phyloP scores from a whole-genome alignment of 2,797 vertebrate species.

The Myiotriccus ornatus region DNA sequence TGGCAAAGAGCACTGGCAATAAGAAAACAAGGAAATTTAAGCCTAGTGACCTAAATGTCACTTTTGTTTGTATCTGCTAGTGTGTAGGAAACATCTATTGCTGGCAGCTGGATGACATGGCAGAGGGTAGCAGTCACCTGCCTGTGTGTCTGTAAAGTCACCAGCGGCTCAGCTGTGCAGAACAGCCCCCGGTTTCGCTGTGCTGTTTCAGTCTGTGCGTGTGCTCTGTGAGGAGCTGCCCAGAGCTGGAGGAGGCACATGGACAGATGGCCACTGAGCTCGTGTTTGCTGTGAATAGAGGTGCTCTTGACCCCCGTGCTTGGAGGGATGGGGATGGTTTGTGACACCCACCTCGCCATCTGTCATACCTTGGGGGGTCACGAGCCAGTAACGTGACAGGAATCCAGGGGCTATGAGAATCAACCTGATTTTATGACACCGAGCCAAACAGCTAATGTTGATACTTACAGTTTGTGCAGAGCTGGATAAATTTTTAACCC shows the following conservation, averaged over 20 bases:
- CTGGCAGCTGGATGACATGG: neutral
- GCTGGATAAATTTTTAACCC: neutral
- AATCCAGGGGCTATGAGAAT: neutral
- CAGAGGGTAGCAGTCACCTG: neutral
- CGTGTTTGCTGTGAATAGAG: neutral
- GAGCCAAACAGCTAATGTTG: neutral
- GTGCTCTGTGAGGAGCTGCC: neutral
- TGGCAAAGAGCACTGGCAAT: neutral
- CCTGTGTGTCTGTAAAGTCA: rapidly evolving
- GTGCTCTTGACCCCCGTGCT: neutral
- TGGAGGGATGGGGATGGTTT: neutral
- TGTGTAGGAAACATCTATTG: neutral
- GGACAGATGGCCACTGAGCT: neutral
- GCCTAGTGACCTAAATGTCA: neutral
- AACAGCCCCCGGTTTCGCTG: rapidly evolving
- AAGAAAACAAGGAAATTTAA: neutral
- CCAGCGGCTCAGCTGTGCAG: neutral
- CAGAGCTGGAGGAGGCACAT: rapidly evolving
- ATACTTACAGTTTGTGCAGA: neutral
- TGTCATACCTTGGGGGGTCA: no score
- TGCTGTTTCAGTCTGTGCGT: rapidly evolving
- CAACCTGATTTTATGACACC: neutral
- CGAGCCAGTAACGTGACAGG: rapidly evolving
- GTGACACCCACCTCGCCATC: neutral
- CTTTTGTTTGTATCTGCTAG: neutral